Conservation (phyloP, 1,140 invertebrate genomes). For the Drosophila nigromelanica region DNA sequence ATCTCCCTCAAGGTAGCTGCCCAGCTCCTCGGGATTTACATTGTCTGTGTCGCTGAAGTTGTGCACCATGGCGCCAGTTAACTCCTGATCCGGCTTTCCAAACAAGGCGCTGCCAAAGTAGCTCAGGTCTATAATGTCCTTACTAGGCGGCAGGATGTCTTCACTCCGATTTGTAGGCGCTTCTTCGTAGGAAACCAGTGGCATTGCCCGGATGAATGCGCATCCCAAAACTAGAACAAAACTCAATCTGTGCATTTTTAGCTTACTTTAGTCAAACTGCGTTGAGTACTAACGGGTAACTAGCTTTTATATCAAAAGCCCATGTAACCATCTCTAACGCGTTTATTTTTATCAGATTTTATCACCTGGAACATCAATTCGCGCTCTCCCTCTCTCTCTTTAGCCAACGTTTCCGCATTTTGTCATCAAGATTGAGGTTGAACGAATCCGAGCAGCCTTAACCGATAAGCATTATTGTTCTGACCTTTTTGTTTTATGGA, state of each 20-base stretch:
- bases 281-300: not conserved
- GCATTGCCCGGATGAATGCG: constrained; percentile 68
- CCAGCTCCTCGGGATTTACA: constrained; percentile 89
- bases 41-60: constrained; percentile 85
- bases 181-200: not conserved
- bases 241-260: constrained; percentile 85
- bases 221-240: constrained; percentile 46
- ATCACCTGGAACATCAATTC: not conserved
- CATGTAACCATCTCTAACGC: not conserved
- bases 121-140: constrained; percentile 52
- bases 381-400: not conserved
- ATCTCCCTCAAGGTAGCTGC: constrained; percentile 89
- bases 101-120: constrained; percentile 41
- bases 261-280: constrained; percentile 57
- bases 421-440: constrained; percentile 2
- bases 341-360: constrained; percentile 6
- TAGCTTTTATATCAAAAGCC: constrained; percentile 13
- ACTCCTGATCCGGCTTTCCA: constrained; percentile 37
- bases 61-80: constrained; percentile 84
- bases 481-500: constrained; percentile 26
- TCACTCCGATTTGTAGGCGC: not conserved
- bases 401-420: constrained; percentile 12
- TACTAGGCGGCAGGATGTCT: not conserved
- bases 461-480: constrained; percentile 36
- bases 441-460: constrained; percentile 15